These are phyloP conservation scores for Agrochola litura DNA, from an alignment of 2,888 invertebrate genomes.

Conservation along the genomic window DNA sequence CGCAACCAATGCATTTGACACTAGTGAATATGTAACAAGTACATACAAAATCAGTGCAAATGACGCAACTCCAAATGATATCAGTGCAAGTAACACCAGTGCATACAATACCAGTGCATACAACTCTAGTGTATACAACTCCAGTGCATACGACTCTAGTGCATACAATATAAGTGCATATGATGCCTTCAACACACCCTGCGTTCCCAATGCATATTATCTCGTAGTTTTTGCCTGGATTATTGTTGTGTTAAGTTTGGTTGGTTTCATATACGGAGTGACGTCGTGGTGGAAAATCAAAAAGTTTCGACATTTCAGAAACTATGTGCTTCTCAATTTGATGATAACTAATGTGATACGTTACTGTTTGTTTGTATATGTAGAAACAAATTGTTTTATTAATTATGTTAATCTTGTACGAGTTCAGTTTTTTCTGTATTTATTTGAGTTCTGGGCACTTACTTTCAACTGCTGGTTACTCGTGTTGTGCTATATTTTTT, in stretches of 20 bases:
- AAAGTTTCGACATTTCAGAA: constrained; percentile 42
- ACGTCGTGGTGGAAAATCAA: constrained; percentile 38
- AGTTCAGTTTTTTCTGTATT: constrained; percentile 30
- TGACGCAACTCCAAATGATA: neutral
- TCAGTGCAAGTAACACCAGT: neutral
- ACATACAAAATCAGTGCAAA: neutral
- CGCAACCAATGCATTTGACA: neutral
- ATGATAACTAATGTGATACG: constrained; percentile 37
- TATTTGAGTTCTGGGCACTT: constrained; percentile 44
- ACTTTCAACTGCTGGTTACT: constrained; percentile 49
- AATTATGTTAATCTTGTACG: constrained; percentile 16
- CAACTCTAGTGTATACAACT: neutral
- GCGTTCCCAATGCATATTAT: constrained; percentile 32
- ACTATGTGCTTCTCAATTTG: constrained; percentile 44
- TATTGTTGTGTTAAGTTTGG: constrained; percentile 31
- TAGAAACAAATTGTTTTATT: constrained; percentile 35
- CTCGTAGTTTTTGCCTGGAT: constrained; percentile 37
- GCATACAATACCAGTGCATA: neutral
- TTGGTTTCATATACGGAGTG: constrained; percentile 30
- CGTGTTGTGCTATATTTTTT: constrained; percentile 47
- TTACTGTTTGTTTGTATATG: constrained; percentile 36
- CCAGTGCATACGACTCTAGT: neutral
- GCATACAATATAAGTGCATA: neutral
- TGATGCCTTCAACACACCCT: neutral
- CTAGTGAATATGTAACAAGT: neutral